Base-by-base conservation (phyloP, 1,140 invertebrate species). In the Heliconius hermathena region DNA sequence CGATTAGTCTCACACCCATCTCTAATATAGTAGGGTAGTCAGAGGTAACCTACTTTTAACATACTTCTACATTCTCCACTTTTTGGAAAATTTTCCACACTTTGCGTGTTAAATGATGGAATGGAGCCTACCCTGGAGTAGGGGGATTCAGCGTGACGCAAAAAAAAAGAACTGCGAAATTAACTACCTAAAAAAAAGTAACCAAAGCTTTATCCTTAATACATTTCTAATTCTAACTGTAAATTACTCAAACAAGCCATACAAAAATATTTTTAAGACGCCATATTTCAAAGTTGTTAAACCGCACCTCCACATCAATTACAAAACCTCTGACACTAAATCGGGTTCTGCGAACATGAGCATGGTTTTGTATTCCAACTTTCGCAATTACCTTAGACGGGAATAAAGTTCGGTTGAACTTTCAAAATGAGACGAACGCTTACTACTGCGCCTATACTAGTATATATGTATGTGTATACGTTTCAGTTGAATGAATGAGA, bases 301-400 rank as follows among this genome's bases (percentile, higher is more conserved):
- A 70, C 74, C 74, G 73, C 77, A 73, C 76, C 76, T 77, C 79
- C 84, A 89, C 89, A 91, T 91, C 90, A 89, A 90, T 93, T 90
- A 89, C 87, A 87, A 86, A 86, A 89, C 82, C 88, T 87, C 89
- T 86, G 88, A 90, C 88, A 85, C 84, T 91, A 90, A 91, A 90
- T 92, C 87, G 88, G 76, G 76, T 74, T 84, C 83, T 86, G 87
- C 87, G 87, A 92, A 90, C 90, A 57, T 57, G 54, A 57, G n/a
- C 54, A 90, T 87, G 90, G 87, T 90, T 91, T 89, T 89, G 90
- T 91, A 88, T 91, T 89, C 89, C 71, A 93, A 93, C 89, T 93
- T 93, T 88, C 82, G 91, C 90, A 93, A 93, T 93, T 93, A 93
- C 91, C 87, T 87, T 91, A 91, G 90, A 90, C 88, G 86, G 89